A percentile compares a stretch with the other conserved stretches of the same genome.
phyloP scores from a whole-genome alignment of 1,140 invertebrate genomes.

The Drosophila kepulauana region DNA sequence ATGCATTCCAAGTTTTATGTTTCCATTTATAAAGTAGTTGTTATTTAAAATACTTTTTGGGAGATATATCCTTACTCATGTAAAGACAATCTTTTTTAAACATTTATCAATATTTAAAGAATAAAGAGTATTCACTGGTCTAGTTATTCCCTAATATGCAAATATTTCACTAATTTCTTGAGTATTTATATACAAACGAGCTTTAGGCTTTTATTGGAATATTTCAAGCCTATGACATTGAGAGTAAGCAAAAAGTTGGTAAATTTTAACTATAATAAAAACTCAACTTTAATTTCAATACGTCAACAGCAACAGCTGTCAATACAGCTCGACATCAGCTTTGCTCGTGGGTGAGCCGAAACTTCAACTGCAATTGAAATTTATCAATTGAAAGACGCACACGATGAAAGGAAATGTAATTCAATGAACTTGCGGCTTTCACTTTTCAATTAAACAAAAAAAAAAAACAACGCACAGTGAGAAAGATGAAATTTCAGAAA shows the following conservation, averaged over 20 bases:
- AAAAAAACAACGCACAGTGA: background rate
- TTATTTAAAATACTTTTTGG: too few relatives aligned
- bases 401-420: slow-evolving; percentile 40
- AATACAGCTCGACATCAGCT: slow-evolving; percentile 1
- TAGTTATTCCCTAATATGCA: background rate
- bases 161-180: background rate
- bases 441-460: slow-evolving; percentile 60
- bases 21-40: background rate
- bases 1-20: slow-evolving; percentile 25
- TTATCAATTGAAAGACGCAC: slow-evolving; percentile 25
- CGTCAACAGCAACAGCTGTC: slow-evolving; percentile 16
- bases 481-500: slow-evolving; percentile 31
- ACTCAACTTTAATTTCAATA: slow-evolving; percentile 24
- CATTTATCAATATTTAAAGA: too few relatives aligned
- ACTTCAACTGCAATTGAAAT: slow-evolving; percentile 24
- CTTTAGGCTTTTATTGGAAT: background rate
- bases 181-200: background rate
- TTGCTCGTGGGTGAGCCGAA: background rate
- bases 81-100: too few relatives aligned
- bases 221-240: background rate
- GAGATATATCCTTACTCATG: too few relatives aligned
- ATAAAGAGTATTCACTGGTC: too few relatives aligned
- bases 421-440: slow-evolving; percentile 57
- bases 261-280: background rate
- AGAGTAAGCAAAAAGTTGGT: background rate